These are phyloP conservation scores for zebrafish (Danio rerio) DNA, from an alignment of 2,113 vertebrate species.

Conservation along the genomic window GRCz12tu NC_133185.1:17069501-17070000, in stretches of 20 bases:
- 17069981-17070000: conserved; percentile 89
- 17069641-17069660: conserved; percentile 14
- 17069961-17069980: conserved; percentile 99
- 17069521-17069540: conserved; percentile 46
- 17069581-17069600: conserved; percentile 53
- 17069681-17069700: conserved; percentile 58
- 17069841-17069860: conserved; percentile 85
- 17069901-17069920: conserved; percentile 83
- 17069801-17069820: conserved; percentile 90
- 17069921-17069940: conserved; percentile 51
- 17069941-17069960: conserved; percentile 67
- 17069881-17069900: conserved; percentile 98
- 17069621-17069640: conserved; percentile 13
- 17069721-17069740: conserved; percentile 59
- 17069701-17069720: conserved; percentile 60
- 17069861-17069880: conserved; percentile 98
- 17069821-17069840: conserved; percentile 89
- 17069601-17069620: conserved; percentile 5
- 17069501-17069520: conserved; percentile 36
- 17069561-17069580: conserved; percentile 46
- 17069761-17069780: conserved; percentile 63
- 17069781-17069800: conserved; percentile 85
- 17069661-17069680: conserved; percentile 55
- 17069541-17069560: conserved; percentile 31
- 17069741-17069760: conserved; percentile 25